Percentiles rank a stretch among this genome's conserved stretches.
These are phyloP conservation scores for Henicopernis longicauda DNA, from an alignment of 2,113 vertebrate genomes.

Conservation along the genomic window DNA sequence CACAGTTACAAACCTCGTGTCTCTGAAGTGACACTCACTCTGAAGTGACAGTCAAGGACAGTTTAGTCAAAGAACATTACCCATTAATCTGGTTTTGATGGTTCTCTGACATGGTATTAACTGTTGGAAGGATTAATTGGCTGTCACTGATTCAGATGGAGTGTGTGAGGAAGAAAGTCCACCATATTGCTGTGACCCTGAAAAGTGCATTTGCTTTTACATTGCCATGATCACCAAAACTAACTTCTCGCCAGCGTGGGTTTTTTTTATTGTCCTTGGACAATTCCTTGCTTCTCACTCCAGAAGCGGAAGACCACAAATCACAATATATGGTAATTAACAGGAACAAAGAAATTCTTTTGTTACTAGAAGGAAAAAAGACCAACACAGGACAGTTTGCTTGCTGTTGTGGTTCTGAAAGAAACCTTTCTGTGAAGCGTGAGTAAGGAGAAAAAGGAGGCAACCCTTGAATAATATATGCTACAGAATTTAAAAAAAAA, in stretches of 20 bases:
- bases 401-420: not conserved
- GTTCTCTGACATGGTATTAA: rapidly evolving
- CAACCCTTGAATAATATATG: not conserved
- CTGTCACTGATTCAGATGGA: not conserved
- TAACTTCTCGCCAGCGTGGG: not conserved
- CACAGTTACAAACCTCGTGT: rapidly evolving
- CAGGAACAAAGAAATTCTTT: not conserved
- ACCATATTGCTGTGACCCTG: rapidly evolving
- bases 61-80: rapidly evolving
- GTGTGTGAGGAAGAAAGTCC: not conserved
- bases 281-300: rapidly evolving
- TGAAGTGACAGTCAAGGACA: not conserved
- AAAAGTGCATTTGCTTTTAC: not conserved
- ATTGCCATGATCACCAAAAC: not conserved
- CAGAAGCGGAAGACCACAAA: not conserved
- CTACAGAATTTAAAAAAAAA: not conserved
- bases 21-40: rapidly evolving
- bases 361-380: not conserved
- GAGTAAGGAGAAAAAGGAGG: not conserved
- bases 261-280: not conserved
- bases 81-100: rapidly evolving
- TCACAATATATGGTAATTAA: not conserved
- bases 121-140: not conserved
- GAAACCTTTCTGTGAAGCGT: not conserved
- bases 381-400: not conserved